Conservation (phyloP, 1,140 invertebrate genomes). For the Philaenus spumarius region DNA sequence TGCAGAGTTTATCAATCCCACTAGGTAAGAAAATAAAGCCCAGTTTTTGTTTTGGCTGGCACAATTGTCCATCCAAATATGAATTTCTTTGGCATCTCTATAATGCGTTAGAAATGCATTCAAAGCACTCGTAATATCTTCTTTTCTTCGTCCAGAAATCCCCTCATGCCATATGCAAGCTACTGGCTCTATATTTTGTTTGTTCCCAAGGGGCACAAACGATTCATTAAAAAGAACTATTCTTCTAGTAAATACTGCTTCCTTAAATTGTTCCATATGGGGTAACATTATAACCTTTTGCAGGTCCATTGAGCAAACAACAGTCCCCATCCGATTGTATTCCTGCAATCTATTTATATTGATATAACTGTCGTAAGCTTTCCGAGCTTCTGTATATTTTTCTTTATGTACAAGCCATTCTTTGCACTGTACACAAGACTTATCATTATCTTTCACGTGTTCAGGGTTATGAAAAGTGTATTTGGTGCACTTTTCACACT, state of each 20-base stretch:
- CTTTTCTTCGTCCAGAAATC: slow-evolving; percentile 28
- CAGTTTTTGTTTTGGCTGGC: slow-evolving; percentile 26
- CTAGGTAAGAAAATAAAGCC: too few species aligned
- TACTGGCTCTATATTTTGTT: slow-evolving; percentile 3
- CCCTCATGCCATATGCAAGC: slow-evolving; percentile 16
- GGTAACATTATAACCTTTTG: too few species aligned
- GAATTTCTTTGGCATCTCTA: slow-evolving; percentile 14
- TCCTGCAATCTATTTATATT: background rate
- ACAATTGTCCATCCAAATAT: too few species aligned
- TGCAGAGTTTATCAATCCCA: slow-evolving; percentile 17
- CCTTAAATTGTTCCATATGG: too few species aligned
- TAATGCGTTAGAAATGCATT: slow-evolving; percentile 11
- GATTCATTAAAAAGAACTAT: slow-evolving; percentile 1
- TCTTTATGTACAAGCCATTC: slow-evolving; percentile 1
- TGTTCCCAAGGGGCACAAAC: slow-evolving; percentile 14
- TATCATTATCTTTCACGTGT: slow-evolving; percentile 15
- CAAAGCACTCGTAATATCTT: slow-evolving; percentile 25
- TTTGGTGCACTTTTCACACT: slow-evolving; percentile 15
- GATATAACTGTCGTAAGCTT: background rate
- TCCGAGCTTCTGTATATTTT: slow-evolving; percentile 2
- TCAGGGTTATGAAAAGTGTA: slow-evolving; percentile 14
- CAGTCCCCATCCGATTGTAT: background rate
- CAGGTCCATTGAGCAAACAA: too few species aligned
- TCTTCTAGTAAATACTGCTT: slow-evolving; percentile 15
- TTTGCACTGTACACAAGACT: slow-evolving; percentile 2